Evolutionary conservation across 92 coral and sea anemone species (phyloP), one percentile per base, ranked within the genome.

Genomic region (Parazoanthus darwini): DNA sequence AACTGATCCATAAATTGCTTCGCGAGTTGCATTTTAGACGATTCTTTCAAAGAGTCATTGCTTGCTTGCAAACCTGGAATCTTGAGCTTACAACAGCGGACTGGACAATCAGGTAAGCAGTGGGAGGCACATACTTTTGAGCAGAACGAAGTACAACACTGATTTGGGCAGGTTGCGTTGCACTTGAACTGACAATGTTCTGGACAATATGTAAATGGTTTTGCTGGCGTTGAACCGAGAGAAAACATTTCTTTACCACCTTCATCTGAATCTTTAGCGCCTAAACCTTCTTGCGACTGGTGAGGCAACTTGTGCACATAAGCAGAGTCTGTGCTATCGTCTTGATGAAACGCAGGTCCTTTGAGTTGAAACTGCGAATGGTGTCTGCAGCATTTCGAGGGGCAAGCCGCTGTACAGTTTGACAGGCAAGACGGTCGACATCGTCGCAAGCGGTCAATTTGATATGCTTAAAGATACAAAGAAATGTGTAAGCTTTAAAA

Each of bases 1-100:
- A 95, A 95, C 66, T 85, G 92, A 8, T 92, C 88, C 29, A 92
- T 91, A 80, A 95, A 91, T 6, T 89, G 86, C 74, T 90, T 92
- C 76, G 92, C 85, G 38, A 92, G 79, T 39, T 87, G 89, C 15
- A 86, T 35, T 70, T 92, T 91, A 35, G 86, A 76, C 0, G 44
- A 29, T 59, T 75, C 63, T n/a, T 81, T 59, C 48, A 58, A 71
- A 54, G 88, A 29, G 79, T 50, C 71, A 79, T 71, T 68, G 18
- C 58, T 33, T 3, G 11, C 54, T 44, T 22, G 76, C 87, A 66
- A 75, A 43, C 86, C 85, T 74, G 54, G 84, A 65, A 50, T 88
- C 86, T 85, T 70, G 79, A 84, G 67, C 9, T 71, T 84, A 29
- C 87, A 84, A 42, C 87, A 84, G 26, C 33, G 87, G 20, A 84